phyloP scores from a whole-genome alignment of 2,113 vertebrate genomes.

The Synchiropus splendidus region DNA sequence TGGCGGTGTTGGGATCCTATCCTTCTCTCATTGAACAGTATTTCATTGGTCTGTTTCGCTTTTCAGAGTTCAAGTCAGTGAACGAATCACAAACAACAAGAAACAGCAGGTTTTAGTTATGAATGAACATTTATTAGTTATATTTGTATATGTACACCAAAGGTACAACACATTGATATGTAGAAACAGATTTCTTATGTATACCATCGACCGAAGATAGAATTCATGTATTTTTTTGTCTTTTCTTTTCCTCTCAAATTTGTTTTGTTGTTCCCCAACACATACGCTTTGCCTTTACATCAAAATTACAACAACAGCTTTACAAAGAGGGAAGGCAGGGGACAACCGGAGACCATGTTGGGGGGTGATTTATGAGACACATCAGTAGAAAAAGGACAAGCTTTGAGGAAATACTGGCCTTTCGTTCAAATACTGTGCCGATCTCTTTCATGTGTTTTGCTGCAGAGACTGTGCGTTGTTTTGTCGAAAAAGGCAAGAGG shows the following conservation, averaged over 20 bases:
- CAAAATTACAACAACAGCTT: constrained; percentile 74
- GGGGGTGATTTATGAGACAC: constrained; percentile 4
- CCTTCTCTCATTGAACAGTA: too few relatives aligned
- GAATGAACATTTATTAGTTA: constrained; percentile 95
- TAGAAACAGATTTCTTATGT: constrained; percentile 66
- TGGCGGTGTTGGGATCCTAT: too few relatives aligned
- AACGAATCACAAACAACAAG: constrained; percentile 11
- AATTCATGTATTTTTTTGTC: constrained; percentile 44
- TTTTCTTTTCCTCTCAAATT: constrained; percentile 45
- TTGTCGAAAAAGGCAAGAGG: constrained; percentile 32
- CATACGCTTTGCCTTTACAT: constrained; percentile 56
- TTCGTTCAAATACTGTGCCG: constrained; percentile 20
- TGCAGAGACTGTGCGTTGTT: constrained; percentile 34
- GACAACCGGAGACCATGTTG: too few relatives aligned
- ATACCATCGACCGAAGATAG: constrained; percentile 66
- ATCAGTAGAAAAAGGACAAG: constrained; percentile 47
- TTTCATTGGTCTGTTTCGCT: too few relatives aligned
- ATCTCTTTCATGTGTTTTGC: constrained; percentile 28
- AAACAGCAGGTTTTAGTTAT: constrained; percentile 64
- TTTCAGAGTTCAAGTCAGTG: not conserved
- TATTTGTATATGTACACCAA: constrained; percentile 90
- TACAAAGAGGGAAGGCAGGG: constrained; percentile 62
- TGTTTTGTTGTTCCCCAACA: constrained; percentile 35
- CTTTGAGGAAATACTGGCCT: constrained; percentile 23
- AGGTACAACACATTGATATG: constrained; percentile 91